phyloP scores from a whole-genome alignment of 2,888 invertebrate species.

The Deroplatys truncata region DNA sequence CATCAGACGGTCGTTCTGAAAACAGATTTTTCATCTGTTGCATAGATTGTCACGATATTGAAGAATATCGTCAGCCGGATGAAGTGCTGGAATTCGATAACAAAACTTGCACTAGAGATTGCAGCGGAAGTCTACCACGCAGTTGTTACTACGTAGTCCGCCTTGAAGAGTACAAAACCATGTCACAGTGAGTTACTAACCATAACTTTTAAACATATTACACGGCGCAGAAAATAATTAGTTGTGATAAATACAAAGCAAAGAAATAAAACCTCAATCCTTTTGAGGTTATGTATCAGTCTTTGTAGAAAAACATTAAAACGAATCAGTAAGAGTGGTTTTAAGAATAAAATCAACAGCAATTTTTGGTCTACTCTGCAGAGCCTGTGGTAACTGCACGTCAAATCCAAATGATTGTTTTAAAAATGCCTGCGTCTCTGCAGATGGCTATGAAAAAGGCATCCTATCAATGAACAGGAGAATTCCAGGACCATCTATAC shows the following conservation, averaged over 20 bases:
- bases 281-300: neutral
- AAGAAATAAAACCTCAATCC: neutral
- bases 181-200: neutral
- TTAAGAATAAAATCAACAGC: neutral
- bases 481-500: conserved; percentile 49
- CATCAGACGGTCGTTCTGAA: too few relatives aligned
- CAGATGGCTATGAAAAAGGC: conserved; percentile 47
- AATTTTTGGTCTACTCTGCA: neutral
- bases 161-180: neutral
- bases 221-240: neutral
- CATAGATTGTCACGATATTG: too few relatives aligned
- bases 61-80: too few relatives aligned
- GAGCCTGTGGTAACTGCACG: conserved; percentile 27
- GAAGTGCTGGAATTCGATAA: neutral
- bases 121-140: neutral
- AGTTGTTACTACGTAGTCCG: neutral
- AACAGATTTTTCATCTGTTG: too few relatives aligned
- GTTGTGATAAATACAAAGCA: neutral
- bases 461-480: conserved; percentile 48
- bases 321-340: neutral
- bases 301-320: neutral
- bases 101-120: neutral
- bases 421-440: conserved; percentile 43
- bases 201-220: neutral
- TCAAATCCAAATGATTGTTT: conserved; percentile 10